phyloP scores from a whole-genome alignment of 2,888 invertebrate species.

The Mactromeris polynyma region DNA sequence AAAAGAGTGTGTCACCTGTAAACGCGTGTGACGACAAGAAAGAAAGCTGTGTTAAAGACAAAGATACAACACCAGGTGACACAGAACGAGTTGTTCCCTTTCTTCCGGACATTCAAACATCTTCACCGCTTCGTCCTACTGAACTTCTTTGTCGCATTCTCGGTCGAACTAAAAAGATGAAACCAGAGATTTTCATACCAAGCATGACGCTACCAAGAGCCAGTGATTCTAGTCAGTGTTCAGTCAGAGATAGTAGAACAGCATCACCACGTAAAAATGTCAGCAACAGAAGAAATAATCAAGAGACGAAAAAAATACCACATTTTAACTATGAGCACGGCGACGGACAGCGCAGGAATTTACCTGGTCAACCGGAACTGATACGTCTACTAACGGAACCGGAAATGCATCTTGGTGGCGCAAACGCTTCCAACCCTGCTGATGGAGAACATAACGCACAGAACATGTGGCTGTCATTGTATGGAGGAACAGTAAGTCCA shows the following conservation, averaged over 20 bases:
- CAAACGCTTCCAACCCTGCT: no score
- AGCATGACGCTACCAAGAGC: constrained; percentile 23
- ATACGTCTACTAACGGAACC: constrained; percentile 57
- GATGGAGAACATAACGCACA: not conserved
- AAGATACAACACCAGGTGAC: not conserved
- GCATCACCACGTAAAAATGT: not conserved
- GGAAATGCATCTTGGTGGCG: constrained; percentile 18
- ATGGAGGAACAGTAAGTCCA: constrained; percentile 27
- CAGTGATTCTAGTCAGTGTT: not conserved
- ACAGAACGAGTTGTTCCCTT: not conserved
- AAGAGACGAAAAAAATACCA: not conserved
- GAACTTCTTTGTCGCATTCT: constrained; percentile 31
- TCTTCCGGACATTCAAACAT: not conserved
- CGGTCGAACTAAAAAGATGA: constrained; percentile 26
- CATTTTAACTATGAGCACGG: constrained; percentile 59
- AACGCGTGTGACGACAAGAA: not conserved
- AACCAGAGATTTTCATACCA: constrained; percentile 34
- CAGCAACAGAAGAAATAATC: not conserved
- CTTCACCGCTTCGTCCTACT: constrained; percentile 16
- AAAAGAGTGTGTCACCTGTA: not conserved
- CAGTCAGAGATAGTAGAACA: not conserved
- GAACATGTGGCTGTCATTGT: constrained; percentile 19
- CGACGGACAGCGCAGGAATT: constrained; percentile 40
- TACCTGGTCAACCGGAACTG: constrained; percentile 60
- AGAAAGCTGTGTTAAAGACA: not conserved